phyloP scores from a whole-genome alignment of 1,140 invertebrate species.

The Drosophila pruinosa region DNA sequence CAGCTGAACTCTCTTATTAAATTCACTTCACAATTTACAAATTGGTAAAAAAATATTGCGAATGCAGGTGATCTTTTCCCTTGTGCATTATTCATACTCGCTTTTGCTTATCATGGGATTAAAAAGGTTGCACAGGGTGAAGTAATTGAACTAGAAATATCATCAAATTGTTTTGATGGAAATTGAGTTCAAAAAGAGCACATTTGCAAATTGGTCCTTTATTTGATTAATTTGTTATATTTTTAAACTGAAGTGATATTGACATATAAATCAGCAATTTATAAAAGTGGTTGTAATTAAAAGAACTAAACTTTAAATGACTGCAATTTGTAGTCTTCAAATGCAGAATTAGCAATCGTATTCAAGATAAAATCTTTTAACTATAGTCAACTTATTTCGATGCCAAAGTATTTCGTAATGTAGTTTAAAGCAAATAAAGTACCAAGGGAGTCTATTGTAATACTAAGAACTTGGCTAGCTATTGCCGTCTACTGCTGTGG shows the following conservation, averaged over 20 bases:
- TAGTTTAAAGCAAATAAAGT: not conserved
- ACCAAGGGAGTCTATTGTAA: not conserved
- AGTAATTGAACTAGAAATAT: not conserved
- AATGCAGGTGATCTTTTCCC: not conserved
- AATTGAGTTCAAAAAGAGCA: too few species aligned
- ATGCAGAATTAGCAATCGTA: too few species aligned
- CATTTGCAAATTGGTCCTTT: too few species aligned
- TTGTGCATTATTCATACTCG: constrained; percentile 1
- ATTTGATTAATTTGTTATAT: too few species aligned
- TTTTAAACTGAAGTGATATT: too few species aligned
- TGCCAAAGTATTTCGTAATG: not conserved
- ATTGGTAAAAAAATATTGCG: not conserved
- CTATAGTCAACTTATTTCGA: not conserved
- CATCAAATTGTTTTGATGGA: too few species aligned
- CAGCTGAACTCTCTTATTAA: not conserved
- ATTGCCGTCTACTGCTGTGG: not conserved
- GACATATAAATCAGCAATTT: not conserved
- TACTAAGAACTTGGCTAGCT: not conserved
- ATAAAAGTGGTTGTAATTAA: too few species aligned
- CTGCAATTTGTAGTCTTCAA: too few species aligned
- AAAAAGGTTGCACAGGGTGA: not conserved
- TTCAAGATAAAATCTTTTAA: too few species aligned
- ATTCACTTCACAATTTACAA: constrained; percentile 8
- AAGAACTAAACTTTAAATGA: too few species aligned
- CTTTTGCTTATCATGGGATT: not conserved